Conservation (phyloP, 2,888 invertebrate genomes). For the Apoda limacodes region DNA sequence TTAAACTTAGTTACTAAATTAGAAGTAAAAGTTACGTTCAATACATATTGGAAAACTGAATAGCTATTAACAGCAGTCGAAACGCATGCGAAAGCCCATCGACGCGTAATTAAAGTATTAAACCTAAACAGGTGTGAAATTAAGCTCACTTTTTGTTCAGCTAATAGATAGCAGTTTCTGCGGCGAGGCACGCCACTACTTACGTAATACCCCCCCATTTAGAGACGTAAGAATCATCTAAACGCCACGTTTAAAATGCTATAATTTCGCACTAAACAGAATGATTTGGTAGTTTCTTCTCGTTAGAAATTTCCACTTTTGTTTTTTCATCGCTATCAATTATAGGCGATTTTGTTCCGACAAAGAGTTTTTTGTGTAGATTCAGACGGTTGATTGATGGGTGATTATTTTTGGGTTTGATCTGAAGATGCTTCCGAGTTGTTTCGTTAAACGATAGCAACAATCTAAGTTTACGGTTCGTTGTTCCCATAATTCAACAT, state of each 20-base stretch:
- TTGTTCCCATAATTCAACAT: constrained; percentile 31
- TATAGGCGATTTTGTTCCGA: constrained; percentile 43
- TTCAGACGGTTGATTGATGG: constrained; percentile 56
- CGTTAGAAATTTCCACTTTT: constrained; percentile 65
- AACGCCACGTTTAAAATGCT: constrained; percentile 59
- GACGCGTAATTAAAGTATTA: constrained; percentile 57
- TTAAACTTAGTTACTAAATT: no score
- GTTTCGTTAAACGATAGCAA: constrained; percentile 39
- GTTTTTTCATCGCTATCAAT: constrained; percentile 56
- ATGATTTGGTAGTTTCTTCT: constrained; percentile 61
- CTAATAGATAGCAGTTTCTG: constrained; percentile 57
- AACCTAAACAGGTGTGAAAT: constrained; percentile 68
- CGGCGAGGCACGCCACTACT: constrained; percentile 45
- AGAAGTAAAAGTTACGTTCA: no score
- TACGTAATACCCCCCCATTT: constrained; percentile 52
- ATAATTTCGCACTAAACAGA: constrained; percentile 67
- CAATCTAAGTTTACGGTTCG: constrained; percentile 29
- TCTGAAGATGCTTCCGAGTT: constrained; percentile 54
- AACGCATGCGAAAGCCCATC: constrained; percentile 47
- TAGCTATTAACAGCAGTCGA: constrained; percentile 23
- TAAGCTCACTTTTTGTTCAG: constrained; percentile 57
- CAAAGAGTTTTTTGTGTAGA: constrained; percentile 49
- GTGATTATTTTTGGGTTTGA: constrained; percentile 57
- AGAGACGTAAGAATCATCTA: constrained; percentile 54
- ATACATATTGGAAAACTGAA: no score